Evolutionary conservation across 1,140 invertebrate species (phyloP).

Genomic region (Bombus superbus): DNA sequence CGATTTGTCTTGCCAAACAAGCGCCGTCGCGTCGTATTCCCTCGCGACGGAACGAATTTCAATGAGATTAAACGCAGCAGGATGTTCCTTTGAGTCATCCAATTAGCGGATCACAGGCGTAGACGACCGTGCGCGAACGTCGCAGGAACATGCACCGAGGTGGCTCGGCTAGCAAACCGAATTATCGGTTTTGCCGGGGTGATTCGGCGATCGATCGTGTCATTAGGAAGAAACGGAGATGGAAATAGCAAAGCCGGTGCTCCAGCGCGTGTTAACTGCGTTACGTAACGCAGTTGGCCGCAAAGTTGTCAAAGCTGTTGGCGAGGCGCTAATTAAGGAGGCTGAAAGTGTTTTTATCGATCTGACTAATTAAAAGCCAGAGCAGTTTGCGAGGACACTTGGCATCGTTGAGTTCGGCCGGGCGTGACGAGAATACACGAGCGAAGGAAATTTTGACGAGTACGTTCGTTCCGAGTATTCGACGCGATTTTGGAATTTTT

Average conservation of each 20-base stretch:
- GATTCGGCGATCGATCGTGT: not conserved
- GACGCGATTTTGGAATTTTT: too few relatives aligned
- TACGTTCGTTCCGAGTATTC: not conserved
- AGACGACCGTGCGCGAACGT: not conserved
- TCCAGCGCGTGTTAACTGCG: not conserved
- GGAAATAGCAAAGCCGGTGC: not conserved
- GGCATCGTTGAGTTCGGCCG: not conserved
- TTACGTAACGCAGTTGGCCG: not conserved
- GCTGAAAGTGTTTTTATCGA: not conserved
- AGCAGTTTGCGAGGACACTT: not conserved
- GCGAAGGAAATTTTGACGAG: not conserved
- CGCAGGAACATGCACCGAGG: not conserved
- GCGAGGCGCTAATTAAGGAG: not conserved
- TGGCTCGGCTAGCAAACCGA: not conserved
- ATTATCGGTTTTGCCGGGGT: not conserved
- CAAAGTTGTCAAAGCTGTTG: conserved; percentile 6
- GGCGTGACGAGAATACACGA: not conserved
- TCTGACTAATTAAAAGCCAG: not conserved
- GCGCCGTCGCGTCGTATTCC: not conserved
- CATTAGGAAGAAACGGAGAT: not conserved
- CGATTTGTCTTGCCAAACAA: not conserved
- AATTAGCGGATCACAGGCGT: not conserved
- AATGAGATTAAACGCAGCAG: too few relatives aligned
- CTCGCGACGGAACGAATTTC: too few relatives aligned
- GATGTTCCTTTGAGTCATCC: not conserved